phyloP scores from a whole-genome alignment of 2,888 invertebrate species.

The Apodemia hepburni region DNA sequence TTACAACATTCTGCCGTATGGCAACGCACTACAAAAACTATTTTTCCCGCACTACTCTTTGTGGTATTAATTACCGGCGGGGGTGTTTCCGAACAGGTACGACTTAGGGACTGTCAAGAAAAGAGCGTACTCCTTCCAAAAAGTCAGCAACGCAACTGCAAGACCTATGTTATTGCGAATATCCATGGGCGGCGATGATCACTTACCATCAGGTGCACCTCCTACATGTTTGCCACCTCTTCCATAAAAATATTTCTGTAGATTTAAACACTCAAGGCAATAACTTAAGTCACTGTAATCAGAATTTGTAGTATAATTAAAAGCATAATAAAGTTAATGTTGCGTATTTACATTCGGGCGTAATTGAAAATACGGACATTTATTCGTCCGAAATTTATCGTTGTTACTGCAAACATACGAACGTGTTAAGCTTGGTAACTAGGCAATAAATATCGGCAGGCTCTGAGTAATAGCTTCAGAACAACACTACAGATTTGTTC shows the following conservation, averaged over 20 bases:
- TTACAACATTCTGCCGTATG: too few relatives aligned
- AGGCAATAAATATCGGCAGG: conserved; percentile 60
- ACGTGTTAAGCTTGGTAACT: conserved; percentile 58
- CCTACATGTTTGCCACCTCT: too few relatives aligned
- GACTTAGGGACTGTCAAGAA: too few relatives aligned
- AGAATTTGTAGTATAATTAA: neutral
- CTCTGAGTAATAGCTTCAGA: conserved; percentile 55
- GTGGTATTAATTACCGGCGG: too few relatives aligned
- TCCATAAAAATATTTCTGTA: neutral
- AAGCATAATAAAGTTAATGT: conserved; percentile 18
- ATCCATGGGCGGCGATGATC: too few relatives aligned
- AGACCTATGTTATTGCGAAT: too few relatives aligned
- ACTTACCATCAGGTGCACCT: neutral
- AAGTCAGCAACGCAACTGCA: too few relatives aligned
- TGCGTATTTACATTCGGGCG: conserved; percentile 13
- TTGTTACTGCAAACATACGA: conserved; percentile 47
- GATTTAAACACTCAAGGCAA: neutral
- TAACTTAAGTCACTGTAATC: conserved; percentile 1
- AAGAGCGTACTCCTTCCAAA: too few relatives aligned
- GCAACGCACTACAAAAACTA: too few relatives aligned
- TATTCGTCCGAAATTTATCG: conserved; percentile 51
- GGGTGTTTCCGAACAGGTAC: too few relatives aligned
- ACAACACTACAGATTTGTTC: conserved; percentile 47
- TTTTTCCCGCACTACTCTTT: too few relatives aligned
- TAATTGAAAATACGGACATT: conserved; percentile 33